Percentiles rank a stretch among this genome's conserved stretches.
phyloP scores from a whole-genome alignment of 2,113 vertebrate genomes.

The Salvelinus namaycush region DNA sequence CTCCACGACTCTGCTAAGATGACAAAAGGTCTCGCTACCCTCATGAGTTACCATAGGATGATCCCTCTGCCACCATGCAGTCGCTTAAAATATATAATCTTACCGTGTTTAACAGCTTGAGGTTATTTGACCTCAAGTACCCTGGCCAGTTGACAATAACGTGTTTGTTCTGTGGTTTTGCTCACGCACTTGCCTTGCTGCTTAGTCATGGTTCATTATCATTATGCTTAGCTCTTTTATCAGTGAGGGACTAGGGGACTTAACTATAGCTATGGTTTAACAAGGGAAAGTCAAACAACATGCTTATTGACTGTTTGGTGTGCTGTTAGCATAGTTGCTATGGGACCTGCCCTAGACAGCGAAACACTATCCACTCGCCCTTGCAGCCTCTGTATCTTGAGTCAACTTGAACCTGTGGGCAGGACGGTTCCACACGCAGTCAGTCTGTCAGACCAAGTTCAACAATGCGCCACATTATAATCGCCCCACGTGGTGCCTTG shows the following conservation, averaged over 20 bases:
- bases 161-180: constrained; percentile 1
- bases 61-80: neutral
- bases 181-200: neutral
- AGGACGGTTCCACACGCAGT: neutral
- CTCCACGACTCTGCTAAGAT: neutral
- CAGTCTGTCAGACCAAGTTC: neutral
- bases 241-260: neutral
- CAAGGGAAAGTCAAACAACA: constrained; percentile 1
- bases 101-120: neutral
- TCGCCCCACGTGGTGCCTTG: neutral
- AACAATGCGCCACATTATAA: neutral
- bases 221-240: neutral
- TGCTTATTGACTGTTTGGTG: neutral
- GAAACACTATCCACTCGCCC: neutral
- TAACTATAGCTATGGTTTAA: neutral
- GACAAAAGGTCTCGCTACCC: neutral
- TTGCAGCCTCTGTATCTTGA: neutral
- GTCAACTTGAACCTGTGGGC: neutral
- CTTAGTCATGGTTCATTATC: neutral
- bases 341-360: neutral
- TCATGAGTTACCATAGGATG: neutral
- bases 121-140: neutral
- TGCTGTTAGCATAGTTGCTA: neutral
- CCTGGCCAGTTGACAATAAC: neutral
- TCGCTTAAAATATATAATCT: neutral